Conservation (phyloP, 2,113 vertebrate species). For the Sisor rabdophorus region DNA sequence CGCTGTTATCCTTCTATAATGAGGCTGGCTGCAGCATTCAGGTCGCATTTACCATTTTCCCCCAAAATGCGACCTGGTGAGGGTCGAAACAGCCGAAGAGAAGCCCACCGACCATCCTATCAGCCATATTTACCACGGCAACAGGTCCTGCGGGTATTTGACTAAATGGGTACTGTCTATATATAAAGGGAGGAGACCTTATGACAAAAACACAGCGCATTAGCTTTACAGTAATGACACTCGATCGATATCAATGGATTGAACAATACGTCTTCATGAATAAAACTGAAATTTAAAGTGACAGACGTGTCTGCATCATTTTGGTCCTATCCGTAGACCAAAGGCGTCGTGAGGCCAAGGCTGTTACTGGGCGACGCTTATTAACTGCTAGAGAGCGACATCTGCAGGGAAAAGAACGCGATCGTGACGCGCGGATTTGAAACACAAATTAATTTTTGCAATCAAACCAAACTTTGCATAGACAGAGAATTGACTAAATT, state of each 20-base stretch:
- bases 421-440: not conserved
- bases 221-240: conserved; percentile 4
- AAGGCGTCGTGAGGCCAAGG: conserved; percentile 41
- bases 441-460: not conserved
- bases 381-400: conserved; percentile 48
- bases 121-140: conserved; percentile 47
- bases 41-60: conserved; percentile 50
- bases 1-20: conserved; percentile 37
- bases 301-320: conserved; percentile 35
- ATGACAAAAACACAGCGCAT: conserved; percentile 18
- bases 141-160: conserved; percentile 53
- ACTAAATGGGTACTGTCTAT: conserved; percentile 32
- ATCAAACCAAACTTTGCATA: not conserved
- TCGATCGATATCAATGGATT: not conserved
- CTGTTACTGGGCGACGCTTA: conserved; percentile 21
- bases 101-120: conserved; percentile 34
- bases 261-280: not conserved
- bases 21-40: conserved; percentile 42
- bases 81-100: conserved; percentile 27
- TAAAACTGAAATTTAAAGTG: conserved; percentile 20
- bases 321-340: conserved; percentile 19
- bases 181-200: conserved; percentile 32
- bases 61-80: conserved; percentile 35
- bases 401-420: conserved; percentile 40
- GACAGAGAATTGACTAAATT: conserved; percentile 20